A percentile compares a stretch with the other conserved stretches of the same genome.
These are phyloP conservation scores for Bombus haemorrhoidalis DNA, from an alignment of 1,140 invertebrate species.

Conservation along the genomic window DNA sequence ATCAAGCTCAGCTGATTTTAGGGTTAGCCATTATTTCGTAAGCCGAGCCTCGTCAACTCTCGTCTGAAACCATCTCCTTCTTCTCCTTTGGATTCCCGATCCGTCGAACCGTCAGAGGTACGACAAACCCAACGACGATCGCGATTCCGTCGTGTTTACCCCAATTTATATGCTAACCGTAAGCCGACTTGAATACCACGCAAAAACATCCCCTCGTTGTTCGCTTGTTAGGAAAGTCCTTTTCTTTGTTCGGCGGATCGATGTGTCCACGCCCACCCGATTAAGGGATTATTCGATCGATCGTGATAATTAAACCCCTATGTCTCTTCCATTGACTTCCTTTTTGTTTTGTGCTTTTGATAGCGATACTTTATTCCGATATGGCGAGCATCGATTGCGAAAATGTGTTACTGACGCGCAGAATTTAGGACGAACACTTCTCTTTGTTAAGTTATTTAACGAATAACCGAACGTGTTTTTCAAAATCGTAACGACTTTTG, in stretches of 20 bases:
- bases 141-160: slow-evolving; percentile 54
- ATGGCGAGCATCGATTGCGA: neutral
- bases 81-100: neutral
- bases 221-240: slow-evolving; percentile 32
- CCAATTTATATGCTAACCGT: slow-evolving; percentile 65
- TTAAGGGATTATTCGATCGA: slow-evolving; percentile 77
- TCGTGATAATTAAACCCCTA: slow-evolving; percentile 79
- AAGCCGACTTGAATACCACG: slow-evolving; percentile 60
- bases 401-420: neutral
- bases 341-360: neutral
- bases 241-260: slow-evolving; percentile 73
- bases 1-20: slow-evolving; percentile 46
- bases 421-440: neutral
- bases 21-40: slow-evolving; percentile 72
- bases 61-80: slow-evolving; percentile 24
- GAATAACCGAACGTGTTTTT: neutral
- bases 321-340: neutral
- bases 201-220: slow-evolving; percentile 49
- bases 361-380: slow-evolving; percentile 6
- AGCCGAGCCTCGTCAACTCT: neutral
- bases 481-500: neutral
- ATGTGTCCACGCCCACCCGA: slow-evolving; percentile 75
- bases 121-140: slow-evolving; percentile 33
- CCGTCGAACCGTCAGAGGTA: neutral
- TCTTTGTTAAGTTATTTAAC: neutral